Evolutionary conservation across 2,888 invertebrate genomes (phyloP).

Genomic region (Coleophora flavipennella): DNA sequence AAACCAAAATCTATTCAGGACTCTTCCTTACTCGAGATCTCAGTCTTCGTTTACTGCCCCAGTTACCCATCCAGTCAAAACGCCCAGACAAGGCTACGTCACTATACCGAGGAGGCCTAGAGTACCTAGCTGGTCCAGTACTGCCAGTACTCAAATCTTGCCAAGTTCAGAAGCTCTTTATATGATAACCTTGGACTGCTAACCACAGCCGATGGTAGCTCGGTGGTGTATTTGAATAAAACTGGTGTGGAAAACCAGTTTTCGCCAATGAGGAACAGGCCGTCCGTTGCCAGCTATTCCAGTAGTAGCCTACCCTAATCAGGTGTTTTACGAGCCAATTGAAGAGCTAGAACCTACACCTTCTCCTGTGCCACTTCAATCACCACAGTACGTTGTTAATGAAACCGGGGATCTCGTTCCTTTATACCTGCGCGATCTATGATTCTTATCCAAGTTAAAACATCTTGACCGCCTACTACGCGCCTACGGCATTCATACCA

Average conservation of each 20-base stretch:
- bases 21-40: constrained; percentile 83
- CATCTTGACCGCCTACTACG: too few relatives aligned
- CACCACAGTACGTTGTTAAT: constrained; percentile 39
- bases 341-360: constrained; percentile 69
- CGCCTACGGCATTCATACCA: too few relatives aligned
- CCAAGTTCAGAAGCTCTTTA: constrained; percentile 74
- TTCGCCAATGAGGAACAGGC: constrained; percentile 76
- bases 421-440: too few relatives aligned
- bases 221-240: constrained; percentile 83
- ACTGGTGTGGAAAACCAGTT: constrained; percentile 69
- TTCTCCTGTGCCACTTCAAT: constrained; percentile 50
- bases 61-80: constrained; percentile 75
- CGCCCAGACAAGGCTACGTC: constrained; percentile 86
- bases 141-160: constrained; percentile 68
- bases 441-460: too few relatives aligned
- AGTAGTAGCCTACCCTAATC: constrained; percentile 44
- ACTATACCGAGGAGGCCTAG: constrained; percentile 89
- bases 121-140: constrained; percentile 86
- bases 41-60: constrained; percentile 83
- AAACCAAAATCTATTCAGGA: constrained; percentile 81
- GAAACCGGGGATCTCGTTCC: too few relatives aligned
- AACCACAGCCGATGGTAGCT: constrained; percentile 90
- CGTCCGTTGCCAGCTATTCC: constrained; percentile 78
- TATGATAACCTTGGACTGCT: constrained; percentile 90
- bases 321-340: constrained; percentile 65